Conservation (phyloP, 2,888 invertebrate species). For the Theretra japonica region DNA sequence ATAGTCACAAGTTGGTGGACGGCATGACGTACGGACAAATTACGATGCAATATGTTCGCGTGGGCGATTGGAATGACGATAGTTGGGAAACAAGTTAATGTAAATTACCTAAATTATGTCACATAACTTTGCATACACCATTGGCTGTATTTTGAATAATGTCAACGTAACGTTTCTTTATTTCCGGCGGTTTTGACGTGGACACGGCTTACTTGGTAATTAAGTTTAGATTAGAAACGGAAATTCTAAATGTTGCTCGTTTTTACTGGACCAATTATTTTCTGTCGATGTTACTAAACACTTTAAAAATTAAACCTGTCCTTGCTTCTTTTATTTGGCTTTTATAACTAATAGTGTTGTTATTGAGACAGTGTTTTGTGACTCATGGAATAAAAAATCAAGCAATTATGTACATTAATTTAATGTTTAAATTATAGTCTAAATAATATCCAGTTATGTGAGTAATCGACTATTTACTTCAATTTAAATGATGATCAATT, state of each 20-base stretch:
- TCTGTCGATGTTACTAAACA: not conserved
- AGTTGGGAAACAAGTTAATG: slow-evolving; percentile 56
- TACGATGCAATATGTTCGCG: slow-evolving; percentile 52
- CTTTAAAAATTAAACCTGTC: not conserved
- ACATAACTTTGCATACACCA: slow-evolving; percentile 38
- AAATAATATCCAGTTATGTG: too few relatives aligned
- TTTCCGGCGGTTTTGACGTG: slow-evolving; percentile 15
- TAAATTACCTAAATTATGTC: slow-evolving; percentile 44
- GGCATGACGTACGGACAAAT: slow-evolving; percentile 57
- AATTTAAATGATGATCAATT: too few relatives aligned
- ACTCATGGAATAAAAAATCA: too few relatives aligned
- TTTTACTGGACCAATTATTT: not conserved
- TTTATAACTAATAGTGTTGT: not conserved
- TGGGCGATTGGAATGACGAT: slow-evolving; percentile 62
- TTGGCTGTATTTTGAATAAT: slow-evolving; percentile 32
- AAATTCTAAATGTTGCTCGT: slow-evolving; percentile 1
- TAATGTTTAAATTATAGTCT: too few relatives aligned
- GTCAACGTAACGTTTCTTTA: slow-evolving; percentile 25
- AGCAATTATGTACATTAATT: too few relatives aligned
- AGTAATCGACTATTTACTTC: too few relatives aligned
- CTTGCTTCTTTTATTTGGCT: not conserved
- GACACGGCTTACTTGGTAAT: slow-evolving; percentile 13
- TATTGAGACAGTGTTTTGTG: too few relatives aligned
- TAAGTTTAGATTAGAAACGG: slow-evolving; percentile 8
- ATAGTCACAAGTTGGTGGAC: slow-evolving; percentile 48